Evolutionary conservation across 2,888 invertebrate species (phyloP), one percentile per base, ranked within the genome.

Genomic region (Napeogenes inachia): DNA sequence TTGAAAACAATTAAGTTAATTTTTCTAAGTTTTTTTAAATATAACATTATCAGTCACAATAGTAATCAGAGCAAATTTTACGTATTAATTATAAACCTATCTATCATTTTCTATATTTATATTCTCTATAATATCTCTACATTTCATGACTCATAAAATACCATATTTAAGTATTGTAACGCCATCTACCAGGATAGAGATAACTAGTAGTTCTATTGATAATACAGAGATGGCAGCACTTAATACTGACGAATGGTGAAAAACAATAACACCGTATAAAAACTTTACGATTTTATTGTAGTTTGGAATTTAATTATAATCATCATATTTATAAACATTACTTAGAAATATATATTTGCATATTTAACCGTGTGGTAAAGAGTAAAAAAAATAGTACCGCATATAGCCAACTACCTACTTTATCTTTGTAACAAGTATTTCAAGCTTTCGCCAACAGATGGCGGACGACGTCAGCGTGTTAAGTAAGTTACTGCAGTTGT

Each of bases 21-120:
- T 46, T 6, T 46, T 57, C 47, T 33, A 47, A 57, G 35, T 50
- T 30, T 21, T 57, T 10, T n/a, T 35, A 47, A 47, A 47, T 6
- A 50, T 35, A 57, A 38, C 57, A 57, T 57, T 57, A 21, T 46
- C 57, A 38, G 45, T 47, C 21, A 47, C 10, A 3, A 13, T 30
- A 13, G 32, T 5, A 10, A 13, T 57, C 33, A 38, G 38, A 60
- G 56, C 8, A 42, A 42, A 2, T 10, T 42, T 42, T 42, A 42
- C 35, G 30, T 50, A 30, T 30, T 30, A 50, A 8, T 50, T 50
- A 10, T 50, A 30, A 30, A 30, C 10, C 5, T 4, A 47, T 47
- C 4, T 12, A 30, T 8, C 0, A 50, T 13, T 21, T 1, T 21
- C 21, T 21, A 21, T 21, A 21, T 21, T 21, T 21, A 21, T 21